phyloP scores from a whole-genome alignment of 2,113 vertebrate species.

The Syngnathus scovelli region DNA sequence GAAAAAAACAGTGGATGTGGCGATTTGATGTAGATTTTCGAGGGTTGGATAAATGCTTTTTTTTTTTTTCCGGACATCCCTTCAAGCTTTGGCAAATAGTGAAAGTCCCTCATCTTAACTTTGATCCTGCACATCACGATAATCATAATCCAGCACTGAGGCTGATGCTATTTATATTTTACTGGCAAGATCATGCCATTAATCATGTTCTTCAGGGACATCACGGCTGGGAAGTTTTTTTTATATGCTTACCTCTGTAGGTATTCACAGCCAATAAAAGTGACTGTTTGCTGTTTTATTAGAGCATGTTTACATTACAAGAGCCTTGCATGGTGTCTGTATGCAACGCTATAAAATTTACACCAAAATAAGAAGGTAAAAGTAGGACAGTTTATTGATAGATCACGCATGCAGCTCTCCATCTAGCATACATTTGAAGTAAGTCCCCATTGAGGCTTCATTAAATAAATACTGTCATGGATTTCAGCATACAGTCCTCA shows the following conservation, averaged over 20 bases:
- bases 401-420: constrained; percentile 25
- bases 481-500: neutral
- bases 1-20: neutral
- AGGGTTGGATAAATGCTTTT: neutral
- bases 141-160: constrained; percentile 8
- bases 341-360: constrained; percentile 16
- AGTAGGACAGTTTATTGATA: constrained; percentile 16
- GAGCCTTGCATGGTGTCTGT: constrained; percentile 8
- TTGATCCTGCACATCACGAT: constrained; percentile 2
- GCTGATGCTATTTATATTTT: constrained; percentile 30
- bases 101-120: neutral
- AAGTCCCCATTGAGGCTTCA: constrained; percentile 17
- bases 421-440: neutral
- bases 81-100: constrained; percentile 2
- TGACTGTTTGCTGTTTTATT: constrained; percentile 21
- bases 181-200: constrained; percentile 18
- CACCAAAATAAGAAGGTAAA: constrained; percentile 28
- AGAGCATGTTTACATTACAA: constrained; percentile 31
- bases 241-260: constrained; percentile 21
- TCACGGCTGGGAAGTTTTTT: constrained; percentile 19
- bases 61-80: neutral
- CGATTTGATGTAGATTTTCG: neutral
- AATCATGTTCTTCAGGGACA: constrained; percentile 35
- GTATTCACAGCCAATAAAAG: constrained; percentile 25
- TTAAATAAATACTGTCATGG: constrained; percentile 14